A percentile compares a stretch with the other conserved stretches of the same genome.
These are phyloP conservation scores for Lacanobia wlatinum DNA, from an alignment of 2,888 invertebrate species.

Conservation along the genomic window DNA sequence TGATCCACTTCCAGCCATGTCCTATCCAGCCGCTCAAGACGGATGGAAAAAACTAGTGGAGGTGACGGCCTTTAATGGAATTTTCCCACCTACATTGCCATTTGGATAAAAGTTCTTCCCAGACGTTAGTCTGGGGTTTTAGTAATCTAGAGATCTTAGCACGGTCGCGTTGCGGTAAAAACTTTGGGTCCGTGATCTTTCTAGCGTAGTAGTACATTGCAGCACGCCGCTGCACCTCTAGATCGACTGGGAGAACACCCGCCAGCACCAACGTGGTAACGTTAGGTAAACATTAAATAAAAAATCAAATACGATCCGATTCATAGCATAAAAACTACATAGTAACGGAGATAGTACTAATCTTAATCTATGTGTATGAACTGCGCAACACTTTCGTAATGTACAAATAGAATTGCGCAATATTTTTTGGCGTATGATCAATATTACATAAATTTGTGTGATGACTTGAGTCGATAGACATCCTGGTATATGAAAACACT, in stretches of 20 bases:
- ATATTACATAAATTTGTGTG: neutral
- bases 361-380: neutral
- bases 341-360: neutral
- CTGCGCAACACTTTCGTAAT: slow-evolving; percentile 20
- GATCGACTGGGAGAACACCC: too few species aligned
- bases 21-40: too few species aligned
- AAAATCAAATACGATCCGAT: neutral
- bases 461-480: neutral
- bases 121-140: too few species aligned
- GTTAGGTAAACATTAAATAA: neutral
- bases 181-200: too few species aligned
- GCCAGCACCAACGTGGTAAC: neutral
- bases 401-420: too few species aligned
- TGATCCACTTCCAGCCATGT: too few species aligned
- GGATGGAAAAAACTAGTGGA: too few species aligned
- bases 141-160: too few species aligned
- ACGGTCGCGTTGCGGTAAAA: too few species aligned
- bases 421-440: neutral
- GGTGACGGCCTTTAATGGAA: too few species aligned
- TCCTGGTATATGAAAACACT: neutral
- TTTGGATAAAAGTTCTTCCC: too few species aligned
- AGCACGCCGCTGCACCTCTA: neutral
- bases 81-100: too few species aligned
- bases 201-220: neutral
- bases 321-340: neutral